A percentile compares a stretch with the other conserved stretches of the same genome.
These are phyloP conservation scores for Sympetrum striolatum DNA, from an alignment of 2,888 invertebrate species.

Conservation along the genomic window DNA sequence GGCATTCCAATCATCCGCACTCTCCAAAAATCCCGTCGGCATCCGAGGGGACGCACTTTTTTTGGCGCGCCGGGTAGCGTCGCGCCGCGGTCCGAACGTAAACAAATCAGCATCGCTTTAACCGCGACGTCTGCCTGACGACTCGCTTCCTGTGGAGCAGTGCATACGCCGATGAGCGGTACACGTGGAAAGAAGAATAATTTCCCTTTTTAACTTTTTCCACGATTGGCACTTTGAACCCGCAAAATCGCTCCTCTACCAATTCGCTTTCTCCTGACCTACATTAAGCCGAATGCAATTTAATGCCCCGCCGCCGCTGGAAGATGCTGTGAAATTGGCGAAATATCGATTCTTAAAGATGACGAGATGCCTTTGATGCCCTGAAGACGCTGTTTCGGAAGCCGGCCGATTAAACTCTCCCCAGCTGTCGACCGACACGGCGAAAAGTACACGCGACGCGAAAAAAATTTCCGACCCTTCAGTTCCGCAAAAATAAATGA, in stretches of 20 bases:
- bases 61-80: not conserved
- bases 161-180: not conserved
- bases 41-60: no score
- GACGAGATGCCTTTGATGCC: no score
- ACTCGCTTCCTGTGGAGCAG: not conserved
- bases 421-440: no score
- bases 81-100: not conserved
- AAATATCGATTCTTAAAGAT: not conserved
- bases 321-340: not conserved
- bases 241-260: not conserved
- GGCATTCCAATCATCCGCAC: no score
- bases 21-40: no score
- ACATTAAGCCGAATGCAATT: not conserved
- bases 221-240: not conserved
- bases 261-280: not conserved
- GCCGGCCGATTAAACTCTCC: no score
- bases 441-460: no score
- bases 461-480: not conserved
- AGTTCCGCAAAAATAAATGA: not conserved
- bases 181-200: not conserved
- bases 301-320: not conserved
- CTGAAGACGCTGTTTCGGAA: no score
- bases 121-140: not conserved
- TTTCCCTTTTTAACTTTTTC: not conserved
- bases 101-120: not conserved